Conservation (phyloP, 2,888 invertebrate genomes). For the Geotrupes spiniger region DNA sequence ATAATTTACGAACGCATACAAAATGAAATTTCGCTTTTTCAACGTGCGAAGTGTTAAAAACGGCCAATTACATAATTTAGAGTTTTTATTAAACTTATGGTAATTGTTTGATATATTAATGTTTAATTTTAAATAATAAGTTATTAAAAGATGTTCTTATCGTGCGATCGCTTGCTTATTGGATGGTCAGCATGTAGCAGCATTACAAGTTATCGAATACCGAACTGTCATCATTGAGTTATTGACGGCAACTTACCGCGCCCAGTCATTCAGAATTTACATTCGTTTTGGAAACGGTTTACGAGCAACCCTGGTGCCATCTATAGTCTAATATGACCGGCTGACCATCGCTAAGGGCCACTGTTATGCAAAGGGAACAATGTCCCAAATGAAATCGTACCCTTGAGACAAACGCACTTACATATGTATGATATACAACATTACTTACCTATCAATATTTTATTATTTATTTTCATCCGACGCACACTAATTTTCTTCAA, state of each 20-base stretch:
- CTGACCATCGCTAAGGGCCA: conserved; percentile 44
- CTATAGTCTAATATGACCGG: conserved; percentile 51
- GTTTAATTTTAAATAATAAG: neutral
- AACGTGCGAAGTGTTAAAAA: too few relatives aligned
- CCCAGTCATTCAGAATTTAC: conserved; percentile 46
- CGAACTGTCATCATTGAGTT: conserved; percentile 48
- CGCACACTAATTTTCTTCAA: too few relatives aligned
- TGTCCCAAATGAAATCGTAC: conserved; percentile 44
- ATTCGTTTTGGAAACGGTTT: conserved; percentile 47
- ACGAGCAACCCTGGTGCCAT: conserved; percentile 47
- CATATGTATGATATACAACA: conserved; percentile 49
- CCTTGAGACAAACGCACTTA: conserved; percentile 33
- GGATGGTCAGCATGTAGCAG: conserved; percentile 39
- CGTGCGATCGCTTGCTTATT: conserved; percentile 24
- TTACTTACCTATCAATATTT: conserved; percentile 30
- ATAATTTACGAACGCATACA: too few relatives aligned
- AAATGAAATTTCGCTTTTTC: too few relatives aligned
- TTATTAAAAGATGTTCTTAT: conserved; percentile 2
- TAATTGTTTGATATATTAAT: too few relatives aligned
- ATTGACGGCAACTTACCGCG: conserved; percentile 43
- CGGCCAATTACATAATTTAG: too few relatives aligned
- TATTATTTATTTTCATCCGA: too few relatives aligned
- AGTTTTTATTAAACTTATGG: too few relatives aligned
- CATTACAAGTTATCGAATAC: conserved; percentile 46
- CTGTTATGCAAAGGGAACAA: conserved; percentile 36